These are phyloP conservation scores for Nymphalis polychloros DNA, from an alignment of 2,888 invertebrate genomes.

Conservation along the genomic window DNA sequence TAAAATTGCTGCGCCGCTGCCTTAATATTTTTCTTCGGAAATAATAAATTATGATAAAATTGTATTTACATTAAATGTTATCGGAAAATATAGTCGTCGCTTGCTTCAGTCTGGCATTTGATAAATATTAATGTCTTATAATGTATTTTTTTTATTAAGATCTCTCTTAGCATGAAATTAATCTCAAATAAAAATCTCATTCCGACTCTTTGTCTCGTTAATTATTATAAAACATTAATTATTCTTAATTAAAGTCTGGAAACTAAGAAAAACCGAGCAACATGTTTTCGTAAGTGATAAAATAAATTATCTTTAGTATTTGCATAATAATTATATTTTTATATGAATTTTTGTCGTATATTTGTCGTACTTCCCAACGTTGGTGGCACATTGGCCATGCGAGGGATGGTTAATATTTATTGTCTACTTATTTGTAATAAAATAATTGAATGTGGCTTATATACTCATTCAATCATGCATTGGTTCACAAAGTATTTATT, in stretches of 20 bases:
- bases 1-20: constrained; percentile 7
- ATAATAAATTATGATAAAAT: neutral
- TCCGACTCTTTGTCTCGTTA: too few species aligned
- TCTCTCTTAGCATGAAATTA: too few species aligned
- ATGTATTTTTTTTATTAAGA: too few species aligned
- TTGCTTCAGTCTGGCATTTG: neutral
- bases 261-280: neutral
- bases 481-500: too few species aligned
- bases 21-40: neutral
- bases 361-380: neutral
- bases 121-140: neutral
- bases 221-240: too few species aligned
- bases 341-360: neutral
- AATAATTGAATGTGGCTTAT: too few species aligned
- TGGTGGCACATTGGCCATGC: too few species aligned
- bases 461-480: too few species aligned
- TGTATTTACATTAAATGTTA: neutral
- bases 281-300: neutral
- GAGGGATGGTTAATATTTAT: too few species aligned
- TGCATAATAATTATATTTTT: constrained; percentile 4
- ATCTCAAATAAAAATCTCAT: too few species aligned
- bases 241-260: too few species aligned
- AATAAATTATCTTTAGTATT: neutral
- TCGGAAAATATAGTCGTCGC: neutral
- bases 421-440: too few species aligned